These are phyloP conservation scores for Scolopax rusticola DNA, from an alignment of 2,797 vertebrate species.

Conservation along the genomic window DNA sequence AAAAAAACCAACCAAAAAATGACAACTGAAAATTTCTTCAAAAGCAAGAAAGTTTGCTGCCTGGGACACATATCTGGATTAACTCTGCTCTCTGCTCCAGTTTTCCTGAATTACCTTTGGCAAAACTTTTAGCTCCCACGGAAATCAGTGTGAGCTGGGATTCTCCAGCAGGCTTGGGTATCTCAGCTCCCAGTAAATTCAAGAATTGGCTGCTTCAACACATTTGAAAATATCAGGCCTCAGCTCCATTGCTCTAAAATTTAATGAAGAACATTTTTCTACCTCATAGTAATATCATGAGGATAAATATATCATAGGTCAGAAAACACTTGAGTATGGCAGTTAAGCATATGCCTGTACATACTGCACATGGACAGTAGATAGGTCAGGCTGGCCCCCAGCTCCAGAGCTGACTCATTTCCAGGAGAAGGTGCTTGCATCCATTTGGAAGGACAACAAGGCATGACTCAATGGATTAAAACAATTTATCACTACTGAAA, in stretches of 20 bases:
- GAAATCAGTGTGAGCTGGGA: background rate
- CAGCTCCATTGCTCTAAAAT: background rate
- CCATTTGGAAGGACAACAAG: slow-evolving; percentile 62
- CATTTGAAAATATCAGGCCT: background rate
- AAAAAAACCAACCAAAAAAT: background rate
- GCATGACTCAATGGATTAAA: slow-evolving; percentile 63
- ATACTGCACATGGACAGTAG: background rate
- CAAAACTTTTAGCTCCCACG: background rate
- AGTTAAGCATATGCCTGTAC: background rate
- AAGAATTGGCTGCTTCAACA: background rate
- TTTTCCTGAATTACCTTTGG: background rate
- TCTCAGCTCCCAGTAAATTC: background rate
- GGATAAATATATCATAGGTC: background rate
- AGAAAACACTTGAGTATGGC: background rate
- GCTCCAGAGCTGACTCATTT: slow-evolving; percentile 28
- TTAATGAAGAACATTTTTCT: background rate
- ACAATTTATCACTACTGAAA: slow-evolving; percentile 54
- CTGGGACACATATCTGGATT: background rate
- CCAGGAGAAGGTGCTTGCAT: slow-evolving; percentile 22
- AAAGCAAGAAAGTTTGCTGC: background rate
- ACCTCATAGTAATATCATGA: background rate
- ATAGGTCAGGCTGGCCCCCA: slow-evolving; percentile 14
- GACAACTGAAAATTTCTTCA: background rate
- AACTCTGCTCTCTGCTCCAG: background rate
- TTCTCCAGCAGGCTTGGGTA: background rate